Evolutionary conservation across 2,797 vertebrate species (phyloP), one percentile per base, ranked within the genome.

Genomic region (Mergus octosetaceus): DNA sequence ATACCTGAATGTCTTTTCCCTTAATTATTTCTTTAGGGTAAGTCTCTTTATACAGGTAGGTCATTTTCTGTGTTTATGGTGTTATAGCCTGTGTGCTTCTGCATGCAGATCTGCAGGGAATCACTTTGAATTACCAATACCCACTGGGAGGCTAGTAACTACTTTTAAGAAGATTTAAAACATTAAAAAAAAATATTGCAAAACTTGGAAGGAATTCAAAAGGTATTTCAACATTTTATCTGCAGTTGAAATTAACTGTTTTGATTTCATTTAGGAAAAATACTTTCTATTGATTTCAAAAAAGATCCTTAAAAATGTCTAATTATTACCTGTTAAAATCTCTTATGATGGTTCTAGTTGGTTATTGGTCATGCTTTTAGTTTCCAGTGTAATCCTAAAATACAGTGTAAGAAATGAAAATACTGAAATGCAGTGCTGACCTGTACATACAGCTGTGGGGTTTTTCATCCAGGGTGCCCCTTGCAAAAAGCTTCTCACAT

Each of bases 21-120:
- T 99, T 96, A 99, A 99, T 98, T 99, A 99, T 97, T 99, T 99
- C 97, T 99, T 99, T 97, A 98, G 99, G 98, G 99, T 99, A 98
- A 98, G 98, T 95, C 84, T 89, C 78, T 93, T 96, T 95, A 57
- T 93, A 58, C 82, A 89, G 94, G 96, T 96, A 79, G 85, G 62
- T 80, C 49, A 90, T 96, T 97, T 97, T 90, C 90, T 95, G 81
- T 94, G 73, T 87, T 95, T 92, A 68, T 85, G 75, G 78, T 96
- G 81, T 96, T 97, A 83, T 0, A 96, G 82, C 70, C 83, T 89
- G 28, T 97, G 90, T 96, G 89, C 94, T 94, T 90, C 86, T 94
- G 90, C 75, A 77, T 97, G 90, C 78, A 89, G 81, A 89, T 78
- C 97, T 93, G 85, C 91, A 93, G 95, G 95, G 75, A 87, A 89